Conservation (phyloP, 2,888 invertebrate species). For the Cheiracanthium punctorium region DNA sequence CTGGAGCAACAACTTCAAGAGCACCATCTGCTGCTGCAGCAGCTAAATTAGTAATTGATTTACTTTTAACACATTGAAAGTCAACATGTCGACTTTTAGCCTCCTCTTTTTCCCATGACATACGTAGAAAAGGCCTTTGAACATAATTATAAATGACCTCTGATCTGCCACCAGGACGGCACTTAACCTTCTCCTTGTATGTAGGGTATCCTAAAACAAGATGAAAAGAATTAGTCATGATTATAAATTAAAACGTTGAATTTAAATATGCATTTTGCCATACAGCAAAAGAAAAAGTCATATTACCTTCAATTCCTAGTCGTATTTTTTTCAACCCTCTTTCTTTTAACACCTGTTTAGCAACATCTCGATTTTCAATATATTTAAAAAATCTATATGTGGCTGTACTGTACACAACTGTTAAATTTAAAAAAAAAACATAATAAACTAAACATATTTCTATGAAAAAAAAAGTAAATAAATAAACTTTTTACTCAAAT, state of each 20-base stretch:
- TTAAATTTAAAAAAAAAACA: no score
- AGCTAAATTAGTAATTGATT: conserved; percentile 96
- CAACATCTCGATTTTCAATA: conserved; percentile 99
- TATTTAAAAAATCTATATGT: conserved; percentile 99
- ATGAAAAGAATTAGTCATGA: not conserved
- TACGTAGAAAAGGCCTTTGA: conserved; percentile 98
- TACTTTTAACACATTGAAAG: conserved; percentile 98
- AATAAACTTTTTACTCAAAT: no score
- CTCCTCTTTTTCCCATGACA: conserved; percentile 99
- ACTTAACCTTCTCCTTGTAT: conserved; percentile 98
- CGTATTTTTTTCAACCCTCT: conserved; percentile 98
- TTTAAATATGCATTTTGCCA: no score
- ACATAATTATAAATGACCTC: conserved; percentile 99
- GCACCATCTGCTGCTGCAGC: conserved; percentile 95
- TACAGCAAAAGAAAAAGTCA: no score
- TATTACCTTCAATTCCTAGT: conserved; percentile 92
- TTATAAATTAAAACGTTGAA: not conserved
- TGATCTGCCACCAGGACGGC: conserved; percentile 93
- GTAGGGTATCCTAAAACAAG: conserved; percentile 88
- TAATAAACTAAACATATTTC: no score
- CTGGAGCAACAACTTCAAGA: conserved; percentile 77
- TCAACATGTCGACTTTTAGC: conserved; percentile 99
- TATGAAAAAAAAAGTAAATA: no score
- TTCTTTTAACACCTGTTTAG: conserved; percentile 97
- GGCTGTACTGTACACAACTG: conserved; percentile 93